phyloP scores from a whole-genome alignment of 1,140 invertebrate species.

The Heliconius himera region DNA sequence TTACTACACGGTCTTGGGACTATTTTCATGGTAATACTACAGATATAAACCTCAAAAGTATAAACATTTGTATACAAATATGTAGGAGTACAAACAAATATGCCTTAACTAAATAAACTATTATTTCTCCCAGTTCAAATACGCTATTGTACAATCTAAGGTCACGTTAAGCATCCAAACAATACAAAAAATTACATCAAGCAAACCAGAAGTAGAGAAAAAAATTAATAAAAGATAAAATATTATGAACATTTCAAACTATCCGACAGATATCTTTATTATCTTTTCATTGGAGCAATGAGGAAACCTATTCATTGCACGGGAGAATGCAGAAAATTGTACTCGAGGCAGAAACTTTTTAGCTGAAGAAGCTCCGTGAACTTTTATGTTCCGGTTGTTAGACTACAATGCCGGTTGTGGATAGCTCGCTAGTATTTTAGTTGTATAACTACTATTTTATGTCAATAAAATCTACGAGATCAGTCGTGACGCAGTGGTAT shows the following conservation, averaged over 20 bases:
- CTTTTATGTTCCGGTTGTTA: conserved; percentile 12
- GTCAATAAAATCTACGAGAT: background rate
- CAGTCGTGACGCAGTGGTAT: too few species aligned
- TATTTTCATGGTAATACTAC: too few species aligned
- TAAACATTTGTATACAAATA: too few species aligned
- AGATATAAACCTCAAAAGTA: too few species aligned
- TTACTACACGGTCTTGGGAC: too few species aligned
- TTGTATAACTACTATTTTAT: background rate
- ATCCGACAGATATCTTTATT: background rate
- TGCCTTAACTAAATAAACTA: too few species aligned
- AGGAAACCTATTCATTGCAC: background rate
- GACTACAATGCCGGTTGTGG: background rate
- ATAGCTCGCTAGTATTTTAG: background rate
- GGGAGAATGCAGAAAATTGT: background rate
- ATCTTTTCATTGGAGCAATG: conserved; percentile 6
- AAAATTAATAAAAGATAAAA: background rate
- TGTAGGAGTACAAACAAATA: too few species aligned
- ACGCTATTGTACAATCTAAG: background rate
- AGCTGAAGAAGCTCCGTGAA: conserved; percentile 8
- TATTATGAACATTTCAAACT: background rate
- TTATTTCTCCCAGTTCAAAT: background rate
- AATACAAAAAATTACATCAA: background rate
- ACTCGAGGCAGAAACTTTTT: conserved; percentile 9
- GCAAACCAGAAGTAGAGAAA: background rate
- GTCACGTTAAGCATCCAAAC: background rate